These are phyloP conservation scores for Polydrusus cervinus DNA, from an alignment of 2,888 invertebrate genomes.

Conservation along the genomic window DNA sequence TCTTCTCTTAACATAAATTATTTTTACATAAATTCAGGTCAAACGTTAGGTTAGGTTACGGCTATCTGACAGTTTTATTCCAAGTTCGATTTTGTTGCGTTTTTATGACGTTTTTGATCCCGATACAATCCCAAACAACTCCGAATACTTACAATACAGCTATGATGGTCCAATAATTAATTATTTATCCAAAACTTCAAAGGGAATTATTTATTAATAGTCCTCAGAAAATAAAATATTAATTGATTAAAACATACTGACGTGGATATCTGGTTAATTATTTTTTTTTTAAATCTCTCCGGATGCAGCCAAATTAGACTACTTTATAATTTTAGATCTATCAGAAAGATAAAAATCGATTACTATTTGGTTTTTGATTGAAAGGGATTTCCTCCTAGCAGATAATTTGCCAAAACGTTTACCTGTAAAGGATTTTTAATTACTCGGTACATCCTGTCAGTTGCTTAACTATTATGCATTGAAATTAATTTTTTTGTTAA, in stretches of 20 bases:
- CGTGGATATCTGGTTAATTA: slow-evolving; percentile 9
- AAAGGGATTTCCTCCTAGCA: slow-evolving; percentile 17
- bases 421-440: slow-evolving; percentile 12
- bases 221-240: not conserved
- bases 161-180: no score
- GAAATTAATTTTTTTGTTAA: not conserved
- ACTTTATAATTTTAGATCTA: slow-evolving; percentile 17
- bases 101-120: no score
- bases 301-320: slow-evolving; percentile 4
- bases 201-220: not conserved
- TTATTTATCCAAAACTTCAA: no score
- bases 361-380: slow-evolving; percentile 17
- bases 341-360: slow-evolving; percentile 13
- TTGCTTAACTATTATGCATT: not conserved
- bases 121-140: no score
- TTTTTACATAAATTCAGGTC: no score
- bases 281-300: slow-evolving; percentile 14
- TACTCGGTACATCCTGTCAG: slow-evolving; percentile 12
- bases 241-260: not conserved
- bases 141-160: no score
- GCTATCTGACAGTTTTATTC: no score
- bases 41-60: no score
- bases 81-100: no score
- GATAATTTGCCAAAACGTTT: slow-evolving; percentile 19
- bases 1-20: no score